Evolutionary conservation across 2,888 invertebrate species (phyloP).

Genomic region (Pseudococcus viburni): DNA sequence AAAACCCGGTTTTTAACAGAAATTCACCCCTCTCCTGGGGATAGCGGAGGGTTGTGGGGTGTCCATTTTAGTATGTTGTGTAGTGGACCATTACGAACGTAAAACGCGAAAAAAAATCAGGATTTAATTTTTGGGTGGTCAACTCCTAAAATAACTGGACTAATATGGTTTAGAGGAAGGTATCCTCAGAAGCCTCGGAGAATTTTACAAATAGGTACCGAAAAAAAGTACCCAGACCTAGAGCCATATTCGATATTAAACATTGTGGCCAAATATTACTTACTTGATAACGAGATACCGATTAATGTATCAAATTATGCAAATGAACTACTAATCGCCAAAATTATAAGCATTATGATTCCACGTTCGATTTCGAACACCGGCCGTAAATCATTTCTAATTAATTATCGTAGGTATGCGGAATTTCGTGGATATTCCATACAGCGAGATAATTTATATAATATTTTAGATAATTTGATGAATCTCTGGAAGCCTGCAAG

Average conservation of each 20-base stretch:
- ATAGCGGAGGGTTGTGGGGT: too few relatives aligned
- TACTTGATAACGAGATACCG: slow-evolving; percentile 20
- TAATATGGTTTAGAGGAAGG: too few relatives aligned
- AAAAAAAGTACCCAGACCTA: background rate
- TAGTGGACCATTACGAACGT: too few relatives aligned
- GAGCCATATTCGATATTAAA: background rate
- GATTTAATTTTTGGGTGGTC: too few relatives aligned
- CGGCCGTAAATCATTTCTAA: slow-evolving; percentile 34
- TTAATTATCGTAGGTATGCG: slow-evolving; percentile 25
- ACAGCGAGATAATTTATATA: background rate
- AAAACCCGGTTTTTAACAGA: too few relatives aligned
- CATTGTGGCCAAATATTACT: background rate
- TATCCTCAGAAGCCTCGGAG: background rate
- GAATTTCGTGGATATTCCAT: slow-evolving; percentile 32
- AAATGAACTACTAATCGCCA: slow-evolving; percentile 50
- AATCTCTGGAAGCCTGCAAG: slow-evolving; percentile 30
- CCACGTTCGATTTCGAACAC: background rate
- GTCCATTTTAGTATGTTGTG: too few relatives aligned
- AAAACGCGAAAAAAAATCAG: too few relatives aligned
- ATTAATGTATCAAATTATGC: slow-evolving; percentile 51
- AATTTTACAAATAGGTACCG: background rate
- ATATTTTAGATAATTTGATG: slow-evolving; percentile 27
- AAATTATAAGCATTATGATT: slow-evolving; percentile 42
- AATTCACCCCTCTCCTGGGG: too few relatives aligned
- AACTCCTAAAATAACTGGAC: too few relatives aligned